Evolutionary conservation across 2,888 invertebrate species (phyloP).

Genomic region (Drosophila hamatofila): DNA sequence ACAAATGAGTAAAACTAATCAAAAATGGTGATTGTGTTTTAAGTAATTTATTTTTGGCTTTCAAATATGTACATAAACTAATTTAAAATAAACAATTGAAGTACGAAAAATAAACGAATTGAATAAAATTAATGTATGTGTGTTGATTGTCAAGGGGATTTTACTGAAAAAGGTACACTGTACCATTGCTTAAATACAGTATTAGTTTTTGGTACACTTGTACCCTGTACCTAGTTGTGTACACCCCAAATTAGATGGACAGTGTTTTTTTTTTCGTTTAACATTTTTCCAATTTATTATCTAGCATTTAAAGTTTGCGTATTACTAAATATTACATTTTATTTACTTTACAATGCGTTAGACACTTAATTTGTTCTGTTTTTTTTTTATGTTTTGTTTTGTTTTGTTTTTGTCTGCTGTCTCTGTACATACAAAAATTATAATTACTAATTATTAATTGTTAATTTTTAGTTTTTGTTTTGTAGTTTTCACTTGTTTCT

Average conservation of each 20-base stretch:
- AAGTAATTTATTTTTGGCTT: slow-evolving; percentile 1
- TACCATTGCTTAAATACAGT: background rate
- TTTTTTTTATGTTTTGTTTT: background rate
- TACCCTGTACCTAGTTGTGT: background rate
- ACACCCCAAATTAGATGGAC: background rate
- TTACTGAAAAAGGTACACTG: background rate
- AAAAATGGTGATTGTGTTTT: background rate
- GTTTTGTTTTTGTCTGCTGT: background rate
- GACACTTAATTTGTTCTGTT: slow-evolving; percentile 24
- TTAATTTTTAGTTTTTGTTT: slow-evolving; percentile 9
- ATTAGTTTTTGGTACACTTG: background rate
- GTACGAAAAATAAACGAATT: background rate
- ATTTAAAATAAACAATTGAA: background rate
- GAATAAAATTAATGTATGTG: background rate
- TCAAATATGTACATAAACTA: background rate
- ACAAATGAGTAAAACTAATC: background rate
- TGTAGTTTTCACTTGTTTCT: slow-evolving; percentile 1
- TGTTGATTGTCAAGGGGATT: background rate
- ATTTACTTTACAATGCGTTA: slow-evolving; percentile 42
- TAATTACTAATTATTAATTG: slow-evolving; percentile 9
- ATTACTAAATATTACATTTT: slow-evolving; percentile 67
- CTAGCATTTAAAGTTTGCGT: slow-evolving; percentile 52
- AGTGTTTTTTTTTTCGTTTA: slow-evolving; percentile 13
- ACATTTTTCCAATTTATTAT: slow-evolving; percentile 69
- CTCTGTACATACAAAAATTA: slow-evolving; percentile 39